Evolutionary conservation across 2,113 vertebrate species (phyloP).

Genomic region (Orientallactaga bullata): DNA sequence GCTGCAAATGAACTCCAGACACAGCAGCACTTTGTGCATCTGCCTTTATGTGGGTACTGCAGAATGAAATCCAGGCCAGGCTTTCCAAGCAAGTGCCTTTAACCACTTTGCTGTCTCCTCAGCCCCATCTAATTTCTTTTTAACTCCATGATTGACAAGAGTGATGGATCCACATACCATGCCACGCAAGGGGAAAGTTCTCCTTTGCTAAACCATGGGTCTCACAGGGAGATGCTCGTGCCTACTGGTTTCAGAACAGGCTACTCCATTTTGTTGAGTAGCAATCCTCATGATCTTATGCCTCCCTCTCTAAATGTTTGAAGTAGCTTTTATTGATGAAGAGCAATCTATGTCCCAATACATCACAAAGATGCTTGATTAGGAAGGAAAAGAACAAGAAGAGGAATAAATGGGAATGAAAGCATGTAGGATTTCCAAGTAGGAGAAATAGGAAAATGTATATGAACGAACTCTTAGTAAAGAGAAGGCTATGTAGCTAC

Average conservation of each 20-base stretch:
- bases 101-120: no score
- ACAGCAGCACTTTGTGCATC: no score
- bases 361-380: background rate
- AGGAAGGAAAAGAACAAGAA: background rate
- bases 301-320: background rate
- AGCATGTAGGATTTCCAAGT: background rate
- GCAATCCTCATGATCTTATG: background rate
- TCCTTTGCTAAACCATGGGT: background rate
- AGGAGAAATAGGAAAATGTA: background rate
- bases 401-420: background rate
- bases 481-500: background rate
- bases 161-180: background rate
- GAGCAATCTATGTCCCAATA: background rate
- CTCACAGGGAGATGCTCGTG: background rate
- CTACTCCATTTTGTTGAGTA: background rate
- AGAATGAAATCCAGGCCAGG: no score
- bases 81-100: no score
- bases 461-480: background rate
- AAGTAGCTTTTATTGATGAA: background rate
- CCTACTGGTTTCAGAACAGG: background rate
- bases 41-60: no score
- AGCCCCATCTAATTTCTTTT: background rate
- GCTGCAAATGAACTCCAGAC: no score
- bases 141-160: background rate
- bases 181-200: background rate